phyloP scores from a whole-genome alignment of 2,797 vertebrate genomes.

The Cyprinella venusta region DNA sequence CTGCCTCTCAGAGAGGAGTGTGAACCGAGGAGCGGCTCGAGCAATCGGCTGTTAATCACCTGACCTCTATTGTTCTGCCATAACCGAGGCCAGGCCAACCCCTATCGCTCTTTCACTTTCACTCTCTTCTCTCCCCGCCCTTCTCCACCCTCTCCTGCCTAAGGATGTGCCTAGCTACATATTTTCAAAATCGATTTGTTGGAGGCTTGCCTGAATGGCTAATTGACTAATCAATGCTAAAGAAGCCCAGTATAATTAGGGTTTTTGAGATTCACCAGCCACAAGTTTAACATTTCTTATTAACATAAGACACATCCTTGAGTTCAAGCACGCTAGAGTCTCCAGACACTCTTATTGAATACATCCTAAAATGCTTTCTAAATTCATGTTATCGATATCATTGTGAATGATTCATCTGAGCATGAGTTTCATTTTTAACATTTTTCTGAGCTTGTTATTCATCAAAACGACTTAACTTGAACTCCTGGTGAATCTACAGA shows the following conservation, averaged over 20 bases:
- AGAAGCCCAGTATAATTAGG: conserved; percentile 3
- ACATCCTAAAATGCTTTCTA: not conserved
- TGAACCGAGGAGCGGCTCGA: conserved; percentile 40
- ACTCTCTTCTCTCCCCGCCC: not conserved
- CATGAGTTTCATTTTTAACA: not conserved
- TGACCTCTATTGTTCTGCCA: conserved; percentile 56
- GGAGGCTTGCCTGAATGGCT: conserved; percentile 10
- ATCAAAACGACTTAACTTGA: not conserved
- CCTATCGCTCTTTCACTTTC: conserved; percentile 35
- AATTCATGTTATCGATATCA: not conserved
- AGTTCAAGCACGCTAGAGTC: not conserved
- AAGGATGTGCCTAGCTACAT: conserved; percentile 1
- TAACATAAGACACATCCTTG: conserved; percentile 7
- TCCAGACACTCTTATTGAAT: not conserved
- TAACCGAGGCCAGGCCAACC: conserved; percentile 52
- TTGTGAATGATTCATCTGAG: conserved; percentile 3
- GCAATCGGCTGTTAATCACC: conserved; percentile 56
- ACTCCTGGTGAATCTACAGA: not conserved
- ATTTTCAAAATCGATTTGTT: not conserved
- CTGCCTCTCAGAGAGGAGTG: conserved; percentile 46
- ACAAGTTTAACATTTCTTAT: not conserved
- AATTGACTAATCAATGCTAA: conserved; percentile 21
- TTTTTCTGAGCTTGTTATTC: not conserved
- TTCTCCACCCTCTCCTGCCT: not conserved
- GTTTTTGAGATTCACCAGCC: conserved; percentile 10